Evolutionary conservation across 2,797 vertebrate genomes (phyloP), one percentile per base, ranked within the genome.

Genomic region (Eleutherodactylus coqui): DNA sequence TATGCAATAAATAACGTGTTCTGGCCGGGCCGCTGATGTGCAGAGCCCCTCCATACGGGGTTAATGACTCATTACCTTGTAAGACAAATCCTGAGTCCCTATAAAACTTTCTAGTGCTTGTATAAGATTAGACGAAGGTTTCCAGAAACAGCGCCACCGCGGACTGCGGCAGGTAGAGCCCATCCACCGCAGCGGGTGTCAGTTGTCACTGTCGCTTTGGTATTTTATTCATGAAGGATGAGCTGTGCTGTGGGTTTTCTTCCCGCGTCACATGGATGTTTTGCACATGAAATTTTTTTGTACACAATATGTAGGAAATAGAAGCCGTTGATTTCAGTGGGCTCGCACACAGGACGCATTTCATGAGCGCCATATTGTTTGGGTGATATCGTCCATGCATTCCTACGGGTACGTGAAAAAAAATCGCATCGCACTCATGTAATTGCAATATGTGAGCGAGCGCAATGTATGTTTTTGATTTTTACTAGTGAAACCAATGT

Each of bases 1-100:
- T 78, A 76, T 47, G 79, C 77, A 67, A 78, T 79, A 84, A 79
- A 79, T 83, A 78, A 72, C 29, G 16, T 79, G 70, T 69, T 82
- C 29, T 69, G 51, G 34, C n/a, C 19, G 3, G 60, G 58, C 58
- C 24, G 9, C 21, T 45, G 36, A 82, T 51, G 19, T 38, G 67
- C 1, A 70, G 36, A 45, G 19, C 17, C 47, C 29, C 36, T 7
- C 53, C 29, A 34, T 43, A 72, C 36, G 34, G 49, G 75, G 47
- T 53, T 51, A 53, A 77, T 34, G 32, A 69, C 3, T 19, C 11
- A 0, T 69, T 27, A 27, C 8, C 49, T 2, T 9, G 3, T 19
- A 34, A 34, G 14, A 13, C 32, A 67, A 0, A 64, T 58, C 8
- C 49, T n/a, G n/a, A n/a, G n/a, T n/a, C 1, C 17, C 2, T 51